Evolutionary conservation across 1,140 invertebrate species (phyloP), one percentile per base, ranked within the genome.

Genomic region (Oppia nitens): DNA sequence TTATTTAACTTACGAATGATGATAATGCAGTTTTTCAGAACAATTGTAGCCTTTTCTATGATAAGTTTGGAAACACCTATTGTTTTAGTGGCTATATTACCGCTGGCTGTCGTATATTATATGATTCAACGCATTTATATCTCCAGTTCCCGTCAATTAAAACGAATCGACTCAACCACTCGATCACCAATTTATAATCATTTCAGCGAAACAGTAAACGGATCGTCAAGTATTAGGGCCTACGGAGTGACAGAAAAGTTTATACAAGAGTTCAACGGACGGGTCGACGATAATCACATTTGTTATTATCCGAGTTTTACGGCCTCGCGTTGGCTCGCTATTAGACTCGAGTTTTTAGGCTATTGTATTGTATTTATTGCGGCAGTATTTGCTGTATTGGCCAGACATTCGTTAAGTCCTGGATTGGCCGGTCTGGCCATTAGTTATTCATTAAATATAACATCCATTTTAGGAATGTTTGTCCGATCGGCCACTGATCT

Each of bases 341-440:
- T 73, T 12, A 57, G 69, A 47, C 62, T 73, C 17, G 72, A 73
- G 53, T 66, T 70, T 54, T 49, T 71, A 2, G 71, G 72, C 2
- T 67, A 71, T 55, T 55, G 66, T n/a, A 60, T 61, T 21, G 60
- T 61, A 6, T 57, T 50, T 28, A 26, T 86, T 67, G 79, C 89
- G 50, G 83, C 87, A 1, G 65, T 94, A 23, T 90, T 95, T 70
- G 83, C 86, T 56, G 89, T 95, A 2, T 67, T 89, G 25, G 78
- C 74, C 47, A 78, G 82, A 56, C 78, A 84, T 57, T 77, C 70
- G 56, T 71, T 81, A 65, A 80, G 75, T 67, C 73, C 87, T 25
- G 87, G 87, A 45, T 69, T 87, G 48, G 87, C 92, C 51, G 90
- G 90, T 49, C 74, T 94, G 25, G 91, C 88, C 0, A 78, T 94